A percentile compares a stretch with the other conserved stretches of the same genome.
These are phyloP conservation scores for Drosophila acutilabella DNA, from an alignment of 2,888 invertebrate species.

Conservation along the genomic window DNA sequence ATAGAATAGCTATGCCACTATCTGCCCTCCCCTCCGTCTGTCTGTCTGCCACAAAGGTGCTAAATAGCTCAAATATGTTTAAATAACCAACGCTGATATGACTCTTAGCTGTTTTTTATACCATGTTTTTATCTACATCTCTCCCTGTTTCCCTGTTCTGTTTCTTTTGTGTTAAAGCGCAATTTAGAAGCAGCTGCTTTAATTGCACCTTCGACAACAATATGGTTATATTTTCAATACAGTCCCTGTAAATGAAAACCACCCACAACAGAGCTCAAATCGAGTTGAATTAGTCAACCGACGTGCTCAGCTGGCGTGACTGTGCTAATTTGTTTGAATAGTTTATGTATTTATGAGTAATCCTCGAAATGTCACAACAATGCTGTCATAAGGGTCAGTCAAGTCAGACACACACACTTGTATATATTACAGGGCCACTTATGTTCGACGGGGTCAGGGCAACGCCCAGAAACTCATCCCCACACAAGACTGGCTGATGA, in stretches of 20 bases:
- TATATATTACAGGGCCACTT: background rate
- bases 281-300: conserved; percentile 24
- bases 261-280: conserved; percentile 9
- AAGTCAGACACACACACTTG: background rate
- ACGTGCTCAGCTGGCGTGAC: conserved; percentile 71
- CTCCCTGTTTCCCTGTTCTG: background rate
- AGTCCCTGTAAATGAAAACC: conserved; percentile 20
- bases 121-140: background rate
- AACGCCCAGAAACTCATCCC: conserved; percentile 28
- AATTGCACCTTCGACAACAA: conserved; percentile 28
- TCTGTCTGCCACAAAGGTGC: conserved; percentile 49
- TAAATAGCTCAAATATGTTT: conserved; percentile 55
- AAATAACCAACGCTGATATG: conserved; percentile 40
- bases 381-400: conserved; percentile 64
- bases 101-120: conserved; percentile 41
- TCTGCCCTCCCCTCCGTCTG: conserved; percentile 14
- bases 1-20: background rate
- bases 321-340: conserved; percentile 62
- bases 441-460: conserved; percentile 7
- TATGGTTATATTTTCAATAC: background rate
- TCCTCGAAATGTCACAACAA: conserved; percentile 66
- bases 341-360: conserved; percentile 51
- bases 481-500: conserved; percentile 4
- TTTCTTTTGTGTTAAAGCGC: conserved; percentile 14
- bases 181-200: conserved; percentile 30